Percentiles rank a stretch among this genome's conserved stretches.
phyloP scores from a whole-genome alignment of 2,113 vertebrate species.

The Taxidea taxus region DNA sequence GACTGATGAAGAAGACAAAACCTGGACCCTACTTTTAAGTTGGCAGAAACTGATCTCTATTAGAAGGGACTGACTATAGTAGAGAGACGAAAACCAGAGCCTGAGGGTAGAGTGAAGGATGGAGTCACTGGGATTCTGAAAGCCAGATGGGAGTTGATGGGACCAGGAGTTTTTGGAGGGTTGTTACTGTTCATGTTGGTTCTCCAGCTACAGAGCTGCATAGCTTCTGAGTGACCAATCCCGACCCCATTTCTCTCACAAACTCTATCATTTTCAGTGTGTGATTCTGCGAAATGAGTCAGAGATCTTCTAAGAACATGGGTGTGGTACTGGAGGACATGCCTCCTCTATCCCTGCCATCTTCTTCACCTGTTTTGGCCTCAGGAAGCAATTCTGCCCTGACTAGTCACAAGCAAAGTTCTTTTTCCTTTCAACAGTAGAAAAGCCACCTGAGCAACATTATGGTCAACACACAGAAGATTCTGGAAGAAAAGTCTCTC shows the following conservation, averaged over 20 bases:
- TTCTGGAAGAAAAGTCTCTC: background rate
- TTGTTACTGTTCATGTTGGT: background rate
- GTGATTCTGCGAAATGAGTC: background rate
- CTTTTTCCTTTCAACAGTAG: background rate
- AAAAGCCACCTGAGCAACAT: background rate
- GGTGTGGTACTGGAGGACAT: accelerated
- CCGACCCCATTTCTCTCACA: background rate
- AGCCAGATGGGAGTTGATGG: background rate
- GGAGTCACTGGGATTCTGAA: background rate
- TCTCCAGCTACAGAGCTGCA: background rate
- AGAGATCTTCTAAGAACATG: accelerated
- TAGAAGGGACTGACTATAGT: background rate
- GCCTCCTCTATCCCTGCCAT: background rate
- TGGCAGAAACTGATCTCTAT: background rate
- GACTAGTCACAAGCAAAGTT: background rate
- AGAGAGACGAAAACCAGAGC: background rate
- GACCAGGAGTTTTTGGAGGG: background rate
- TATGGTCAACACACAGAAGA: background rate
- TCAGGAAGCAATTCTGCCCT: background rate
- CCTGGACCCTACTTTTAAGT: background rate
- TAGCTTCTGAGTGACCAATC: background rate
- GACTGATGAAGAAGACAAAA: background rate
- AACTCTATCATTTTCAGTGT: background rate
- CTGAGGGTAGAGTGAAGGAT: accelerated
- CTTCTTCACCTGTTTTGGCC: background rate